A percentile compares a stretch with the other conserved stretches of the same genome.
phyloP scores from a whole-genome alignment of 2,797 vertebrate species.

The Hozukius guyotensis region DNA sequence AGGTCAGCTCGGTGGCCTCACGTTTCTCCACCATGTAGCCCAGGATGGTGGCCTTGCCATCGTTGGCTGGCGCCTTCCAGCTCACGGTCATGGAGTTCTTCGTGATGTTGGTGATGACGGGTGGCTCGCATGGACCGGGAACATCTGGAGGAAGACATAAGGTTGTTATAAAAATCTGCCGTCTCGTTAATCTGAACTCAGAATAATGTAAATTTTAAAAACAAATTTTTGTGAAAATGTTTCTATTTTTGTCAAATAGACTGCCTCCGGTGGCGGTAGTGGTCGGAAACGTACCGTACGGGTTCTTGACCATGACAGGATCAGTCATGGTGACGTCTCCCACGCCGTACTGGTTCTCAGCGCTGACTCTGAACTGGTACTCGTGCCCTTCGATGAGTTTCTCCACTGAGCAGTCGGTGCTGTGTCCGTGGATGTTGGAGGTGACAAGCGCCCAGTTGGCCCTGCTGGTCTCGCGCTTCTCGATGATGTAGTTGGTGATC shows the following conservation, averaged over 20 bases:
- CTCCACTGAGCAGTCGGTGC: constrained; percentile 93
- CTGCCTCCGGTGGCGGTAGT: neutral
- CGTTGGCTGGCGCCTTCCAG: constrained; percentile 95
- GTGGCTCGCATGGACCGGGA: constrained; percentile 94
- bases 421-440: constrained; percentile 87
- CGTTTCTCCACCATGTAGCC: constrained; percentile 98
- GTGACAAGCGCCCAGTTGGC: constrained; percentile 97
- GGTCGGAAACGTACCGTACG: constrained; percentile 85
- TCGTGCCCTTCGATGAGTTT: constrained; percentile 98
- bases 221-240: neutral
- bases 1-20: constrained; percentile 92
- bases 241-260: neutral
- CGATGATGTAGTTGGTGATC: constrained; percentile 97
- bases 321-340: constrained; percentile 91
- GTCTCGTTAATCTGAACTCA: neutral
- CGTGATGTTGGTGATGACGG: constrained; percentile 95
- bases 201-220: neutral
- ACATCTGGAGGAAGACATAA: constrained; percentile 84
- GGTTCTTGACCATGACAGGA: constrained; percentile 93
- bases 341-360: constrained; percentile 97
- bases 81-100: constrained; percentile 98
- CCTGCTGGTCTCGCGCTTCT: constrained; percentile 98
- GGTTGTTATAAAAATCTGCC: neutral
- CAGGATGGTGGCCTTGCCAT: constrained; percentile 92
- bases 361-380: constrained; percentile 96